Base-by-base conservation (phyloP, 2,888 invertebrate species). In the Hirtodrosophila duncani region DNA sequence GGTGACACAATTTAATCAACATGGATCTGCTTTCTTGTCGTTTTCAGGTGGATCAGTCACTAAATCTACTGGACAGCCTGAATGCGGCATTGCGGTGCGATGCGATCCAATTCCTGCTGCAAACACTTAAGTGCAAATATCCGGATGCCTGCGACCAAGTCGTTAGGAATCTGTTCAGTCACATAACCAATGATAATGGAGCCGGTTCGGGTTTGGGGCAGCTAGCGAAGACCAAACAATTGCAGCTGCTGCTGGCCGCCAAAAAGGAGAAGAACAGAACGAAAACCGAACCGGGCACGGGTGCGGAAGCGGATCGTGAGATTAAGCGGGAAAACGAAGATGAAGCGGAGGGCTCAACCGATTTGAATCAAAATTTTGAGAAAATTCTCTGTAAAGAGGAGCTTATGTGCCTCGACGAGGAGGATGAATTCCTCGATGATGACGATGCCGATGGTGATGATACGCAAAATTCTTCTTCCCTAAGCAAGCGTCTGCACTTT, bases 361-460 rank as follows among this genome's bases (percentile, higher is more conserved):
- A 86, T 75, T 78, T 86, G 7, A 86, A 86, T 83, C 86, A 86
- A 56, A 86, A 86, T 69, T 86, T 86, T 60, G 86, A 86, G 60
- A 86, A 86, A 63, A 86, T 86, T 56, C 83, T 86, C 45, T 86
- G 87, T 51, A 86, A 86, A 46, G 87, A 86, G 63, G 85, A 86
- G 67, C 83, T 86, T 45, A 74, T 83, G 81, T 84, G 84, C 72
- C 82, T 84, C 60, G 86, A 84, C 48, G 86, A 86, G 59, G 86
- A 85, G 18, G 80, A 69, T 21, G 79, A 72, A 20, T 74, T 70
- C 52, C 67, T 60, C 34, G 74, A 80, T 29, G 68, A 80, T 59
- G 62, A 46, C 10, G 61, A 58, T 26, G 26, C 36, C 6, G 57
- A 70, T 30, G 64, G 29, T 8, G 50, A 65, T 29, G 52, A 80